phyloP scores from a whole-genome alignment of 2,888 invertebrate genomes.

The Ormyrus nitidulus region DNA sequence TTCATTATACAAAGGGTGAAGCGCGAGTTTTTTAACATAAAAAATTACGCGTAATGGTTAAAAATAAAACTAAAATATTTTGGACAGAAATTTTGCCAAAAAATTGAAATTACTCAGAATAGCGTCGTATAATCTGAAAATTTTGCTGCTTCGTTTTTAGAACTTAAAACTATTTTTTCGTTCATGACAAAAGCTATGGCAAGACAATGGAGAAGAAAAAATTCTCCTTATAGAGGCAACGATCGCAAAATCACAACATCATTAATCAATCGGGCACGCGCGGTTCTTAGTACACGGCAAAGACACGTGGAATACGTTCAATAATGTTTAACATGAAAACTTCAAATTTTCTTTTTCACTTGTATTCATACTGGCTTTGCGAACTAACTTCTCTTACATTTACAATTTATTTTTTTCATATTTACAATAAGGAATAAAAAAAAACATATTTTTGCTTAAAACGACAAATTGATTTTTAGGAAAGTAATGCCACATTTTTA shows the following conservation, averaged over 20 bases:
- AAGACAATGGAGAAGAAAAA: conserved; percentile 49
- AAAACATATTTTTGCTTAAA: not conserved
- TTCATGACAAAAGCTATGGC: conserved; percentile 52
- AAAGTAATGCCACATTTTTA: not conserved
- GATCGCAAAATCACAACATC: conserved; percentile 49
- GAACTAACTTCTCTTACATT: too few species aligned
- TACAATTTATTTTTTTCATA: too few species aligned
- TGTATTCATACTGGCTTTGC: not conserved
- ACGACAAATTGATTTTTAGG: not conserved
- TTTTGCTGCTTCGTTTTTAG: not conserved
- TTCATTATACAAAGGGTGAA: conserved; percentile 26
- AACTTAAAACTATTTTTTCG: conserved; percentile 12
- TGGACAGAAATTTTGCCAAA: not conserved
- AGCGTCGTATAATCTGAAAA: conserved; percentile 25
- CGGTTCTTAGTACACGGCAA: conserved; percentile 35
- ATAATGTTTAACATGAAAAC: conserved; percentile 36
- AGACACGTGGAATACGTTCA: conserved; percentile 28
- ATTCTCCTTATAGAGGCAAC: conserved; percentile 52
- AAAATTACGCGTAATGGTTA: conserved; percentile 16
- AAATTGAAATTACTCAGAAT: not conserved
- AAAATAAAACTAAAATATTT: conserved; percentile 6
- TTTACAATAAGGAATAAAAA: too few species aligned
- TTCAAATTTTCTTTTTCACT: conserved; percentile 14
- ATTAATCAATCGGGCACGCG: conserved; percentile 52
- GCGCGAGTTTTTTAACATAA: conserved; percentile 26